Conservation (phyloP, 2,797 vertebrate genomes). For the Percopsis omiscomaycus region DNA sequence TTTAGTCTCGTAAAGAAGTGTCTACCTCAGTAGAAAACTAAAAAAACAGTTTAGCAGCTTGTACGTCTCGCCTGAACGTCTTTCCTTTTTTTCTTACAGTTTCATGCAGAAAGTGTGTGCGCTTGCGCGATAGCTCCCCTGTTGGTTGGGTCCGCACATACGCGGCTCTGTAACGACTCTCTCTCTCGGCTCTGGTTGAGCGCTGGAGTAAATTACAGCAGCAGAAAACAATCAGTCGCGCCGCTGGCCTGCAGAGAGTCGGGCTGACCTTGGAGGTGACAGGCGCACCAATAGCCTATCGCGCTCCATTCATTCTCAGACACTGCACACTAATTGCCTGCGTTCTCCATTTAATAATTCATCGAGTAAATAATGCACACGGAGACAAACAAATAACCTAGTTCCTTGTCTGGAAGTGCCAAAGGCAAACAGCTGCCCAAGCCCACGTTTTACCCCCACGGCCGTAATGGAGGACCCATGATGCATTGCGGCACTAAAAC, state of each 20-base stretch:
- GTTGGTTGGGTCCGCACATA: constrained; percentile 53
- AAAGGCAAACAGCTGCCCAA: constrained; percentile 31
- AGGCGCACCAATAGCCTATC: constrained; percentile 40
- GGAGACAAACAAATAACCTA: constrained; percentile 40
- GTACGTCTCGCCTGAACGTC: no score
- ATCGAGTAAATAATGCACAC: constrained; percentile 61
- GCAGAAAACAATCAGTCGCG: constrained; percentile 67
- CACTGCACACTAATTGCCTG: constrained; percentile 44
- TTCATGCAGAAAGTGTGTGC: not conserved
- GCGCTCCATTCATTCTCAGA: constrained; percentile 33
- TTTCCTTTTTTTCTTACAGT: no score
- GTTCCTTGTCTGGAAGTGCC: constrained; percentile 5
- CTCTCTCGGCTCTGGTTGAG: constrained; percentile 53
- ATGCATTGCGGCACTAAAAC: constrained; percentile 51
- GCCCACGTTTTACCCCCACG: constrained; percentile 16
- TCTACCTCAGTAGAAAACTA: not conserved
- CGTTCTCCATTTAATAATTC: constrained; percentile 59
- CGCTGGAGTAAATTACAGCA: constrained; percentile 57
- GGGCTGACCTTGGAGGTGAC: constrained; percentile 62
- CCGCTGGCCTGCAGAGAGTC: constrained; percentile 42
- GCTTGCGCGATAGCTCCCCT: constrained; percentile 30
- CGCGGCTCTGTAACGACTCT: constrained; percentile 66
- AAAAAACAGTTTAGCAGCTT: no score
- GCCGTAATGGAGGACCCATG: constrained; percentile 36
- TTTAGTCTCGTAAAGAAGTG: no score